A percentile compares a stretch with the other conserved stretches of the same genome.
These are phyloP conservation scores for Flexamia atlantica DNA, from an alignment of 2,888 invertebrate genomes.

Conservation along the genomic window DNA sequence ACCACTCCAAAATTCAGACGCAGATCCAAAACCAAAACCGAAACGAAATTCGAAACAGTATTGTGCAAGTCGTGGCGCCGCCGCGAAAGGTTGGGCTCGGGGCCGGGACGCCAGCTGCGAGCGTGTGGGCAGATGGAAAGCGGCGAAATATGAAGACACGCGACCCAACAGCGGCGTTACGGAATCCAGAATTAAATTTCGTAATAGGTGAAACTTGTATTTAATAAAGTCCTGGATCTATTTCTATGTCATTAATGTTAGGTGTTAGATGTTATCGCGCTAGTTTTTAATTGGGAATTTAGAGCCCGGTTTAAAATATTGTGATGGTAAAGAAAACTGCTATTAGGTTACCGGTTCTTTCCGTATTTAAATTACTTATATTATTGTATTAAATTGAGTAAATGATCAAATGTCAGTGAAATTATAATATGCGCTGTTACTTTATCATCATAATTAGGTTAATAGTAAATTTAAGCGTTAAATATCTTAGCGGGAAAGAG, in stretches of 20 bases:
- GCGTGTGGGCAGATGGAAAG: slow-evolving; percentile 36
- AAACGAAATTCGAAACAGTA: background rate
- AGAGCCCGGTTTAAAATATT: too few relatives aligned
- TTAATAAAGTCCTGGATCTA: slow-evolving; percentile 1
- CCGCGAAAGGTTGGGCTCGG: slow-evolving; percentile 2
- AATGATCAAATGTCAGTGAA: too few relatives aligned
- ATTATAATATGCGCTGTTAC: too few relatives aligned
- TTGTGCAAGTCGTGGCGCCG: background rate
- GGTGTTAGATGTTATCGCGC: too few relatives aligned
- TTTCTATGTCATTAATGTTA: background rate
- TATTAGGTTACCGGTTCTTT: too few relatives aligned
- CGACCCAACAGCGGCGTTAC: background rate
- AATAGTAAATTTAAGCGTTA: too few relatives aligned
- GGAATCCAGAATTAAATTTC: background rate
- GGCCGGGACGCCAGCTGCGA: background rate
- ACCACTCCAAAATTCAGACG: background rate
- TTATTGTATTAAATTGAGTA: too few relatives aligned
- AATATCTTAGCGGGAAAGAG: too few relatives aligned
- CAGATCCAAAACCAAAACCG: background rate
- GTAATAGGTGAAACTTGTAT: background rate
- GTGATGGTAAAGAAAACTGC: too few relatives aligned
- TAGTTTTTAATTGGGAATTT: too few relatives aligned
- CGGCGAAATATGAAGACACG: slow-evolving; percentile 28
- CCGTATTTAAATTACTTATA: too few relatives aligned
- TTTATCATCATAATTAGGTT: too few relatives aligned